Evolutionary conservation across 2,888 invertebrate genomes (phyloP).

Genomic region (Tenthredo notha): DNA sequence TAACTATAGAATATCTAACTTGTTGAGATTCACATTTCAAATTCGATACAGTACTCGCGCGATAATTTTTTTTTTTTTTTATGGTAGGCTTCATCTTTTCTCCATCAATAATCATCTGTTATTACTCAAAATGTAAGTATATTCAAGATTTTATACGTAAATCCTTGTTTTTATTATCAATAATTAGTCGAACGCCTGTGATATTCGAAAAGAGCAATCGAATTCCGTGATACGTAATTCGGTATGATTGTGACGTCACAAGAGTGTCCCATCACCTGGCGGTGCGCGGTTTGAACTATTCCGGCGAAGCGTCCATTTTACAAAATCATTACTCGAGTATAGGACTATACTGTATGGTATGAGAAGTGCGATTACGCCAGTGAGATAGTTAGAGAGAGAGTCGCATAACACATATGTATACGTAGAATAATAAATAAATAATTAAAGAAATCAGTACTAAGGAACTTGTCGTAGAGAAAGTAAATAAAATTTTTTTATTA

Average conservation of each 20-base stretch:
- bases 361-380: conserved; percentile 4
- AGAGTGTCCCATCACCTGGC: not conserved
- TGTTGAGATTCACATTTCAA: not conserved
- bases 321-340: conserved; percentile 27
- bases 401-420: not conserved
- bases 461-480: not conserved
- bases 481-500: not conserved
- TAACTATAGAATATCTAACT: not conserved
- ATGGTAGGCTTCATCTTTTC: no score
- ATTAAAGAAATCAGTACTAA: not conserved
- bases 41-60: no score
- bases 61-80: not conserved
- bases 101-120: no score
- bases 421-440: not conserved
- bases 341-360: not conserved
- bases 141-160: no score
- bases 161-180: no score
- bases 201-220: not conserved
- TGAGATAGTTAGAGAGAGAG: not conserved
- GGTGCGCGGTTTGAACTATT: not conserved
- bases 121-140: no score
- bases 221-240: no score
- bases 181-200: not conserved
- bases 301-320: not conserved
- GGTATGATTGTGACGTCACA: not conserved